phyloP scores from a whole-genome alignment of 2,888 invertebrate genomes.

The Philhelius pedissequus region DNA sequence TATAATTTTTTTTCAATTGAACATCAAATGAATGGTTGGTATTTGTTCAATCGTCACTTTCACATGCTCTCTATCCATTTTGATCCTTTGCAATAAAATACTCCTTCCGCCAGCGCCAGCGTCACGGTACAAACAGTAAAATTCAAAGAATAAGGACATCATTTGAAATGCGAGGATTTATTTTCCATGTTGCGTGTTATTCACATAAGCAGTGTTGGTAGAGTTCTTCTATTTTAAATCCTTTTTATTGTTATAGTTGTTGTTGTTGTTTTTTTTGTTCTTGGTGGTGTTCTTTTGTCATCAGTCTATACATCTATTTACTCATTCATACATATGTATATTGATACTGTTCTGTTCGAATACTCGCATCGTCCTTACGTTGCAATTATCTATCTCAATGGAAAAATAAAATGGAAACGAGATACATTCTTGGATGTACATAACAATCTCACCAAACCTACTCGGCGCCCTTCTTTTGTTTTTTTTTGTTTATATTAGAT shows the following conservation, averaged over 20 bases:
- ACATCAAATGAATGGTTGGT: neutral
- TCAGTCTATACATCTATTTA: neutral
- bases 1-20: constrained; percentile 5
- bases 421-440: constrained; percentile 19
- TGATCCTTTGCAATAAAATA: neutral
- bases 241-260: constrained; percentile 22
- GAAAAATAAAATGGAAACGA: constrained; percentile 8
- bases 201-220: constrained; percentile 28
- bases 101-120: neutral
- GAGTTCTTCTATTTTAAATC: constrained; percentile 14
- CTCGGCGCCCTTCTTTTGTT: neutral
- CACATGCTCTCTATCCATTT: neutral
- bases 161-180: constrained; percentile 38
- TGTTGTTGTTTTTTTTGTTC: neutral
- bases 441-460: neutral
- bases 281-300: constrained; percentile 9
- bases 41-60: neutral
- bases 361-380: constrained; percentile 30
- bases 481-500: neutral
- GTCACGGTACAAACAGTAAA: neutral
- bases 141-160: constrained; percentile 44
- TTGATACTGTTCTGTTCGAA: constrained; percentile 44
- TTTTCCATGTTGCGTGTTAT: constrained; percentile 53
- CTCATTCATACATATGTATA: no score
- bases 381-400: constrained; percentile 49